Percentiles rank a stretch among this genome's conserved stretches.
These are phyloP conservation scores for Apodemia duryi DNA, from an alignment of 2,888 invertebrate species.

Conservation along the genomic window DNA sequence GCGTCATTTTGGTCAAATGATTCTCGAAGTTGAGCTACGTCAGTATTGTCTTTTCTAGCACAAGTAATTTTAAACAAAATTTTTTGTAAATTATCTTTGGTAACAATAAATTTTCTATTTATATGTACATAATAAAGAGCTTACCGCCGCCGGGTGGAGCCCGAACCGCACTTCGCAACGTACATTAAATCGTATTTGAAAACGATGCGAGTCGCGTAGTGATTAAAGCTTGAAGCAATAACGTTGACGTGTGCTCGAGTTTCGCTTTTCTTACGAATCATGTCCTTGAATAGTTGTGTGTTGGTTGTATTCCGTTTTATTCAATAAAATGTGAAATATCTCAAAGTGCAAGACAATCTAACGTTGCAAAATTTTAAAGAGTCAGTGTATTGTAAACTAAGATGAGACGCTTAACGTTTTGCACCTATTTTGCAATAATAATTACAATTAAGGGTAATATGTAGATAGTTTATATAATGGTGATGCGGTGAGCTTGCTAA, in stretches of 20 bases:
- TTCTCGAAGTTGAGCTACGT: constrained; percentile 44
- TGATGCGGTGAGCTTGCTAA: constrained; percentile 45
- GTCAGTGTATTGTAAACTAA: constrained; percentile 70
- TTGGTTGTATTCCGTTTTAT: constrained; percentile 66
- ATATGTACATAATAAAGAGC: constrained; percentile 76
- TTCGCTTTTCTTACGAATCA: constrained; percentile 66
- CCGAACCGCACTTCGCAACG: constrained; percentile 70
- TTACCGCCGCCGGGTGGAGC: constrained; percentile 74
- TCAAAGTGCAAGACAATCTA: constrained; percentile 64
- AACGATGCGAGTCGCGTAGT: constrained; percentile 52
- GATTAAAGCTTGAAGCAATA: constrained; percentile 74
- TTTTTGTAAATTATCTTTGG: constrained; percentile 73
- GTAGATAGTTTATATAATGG: constrained; percentile 55
- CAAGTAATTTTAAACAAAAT: constrained; percentile 60
- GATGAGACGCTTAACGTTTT: constrained; percentile 74
- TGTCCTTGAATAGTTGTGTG: constrained; percentile 70
- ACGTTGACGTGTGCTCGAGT: constrained; percentile 66
- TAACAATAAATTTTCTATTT: constrained; percentile 77
- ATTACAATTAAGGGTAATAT: constrained; percentile 64
- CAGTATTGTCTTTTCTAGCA: constrained; percentile 69
- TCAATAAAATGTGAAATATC: constrained; percentile 54
- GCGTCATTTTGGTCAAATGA: constrained; percentile 24
- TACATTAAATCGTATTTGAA: constrained; percentile 57
- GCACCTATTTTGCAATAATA: constrained; percentile 77
- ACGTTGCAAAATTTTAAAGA: constrained; percentile 66